Evolutionary conservation across 2,113 vertebrate genomes (phyloP).

Genomic region (Neofelis nebulosa): DNA sequence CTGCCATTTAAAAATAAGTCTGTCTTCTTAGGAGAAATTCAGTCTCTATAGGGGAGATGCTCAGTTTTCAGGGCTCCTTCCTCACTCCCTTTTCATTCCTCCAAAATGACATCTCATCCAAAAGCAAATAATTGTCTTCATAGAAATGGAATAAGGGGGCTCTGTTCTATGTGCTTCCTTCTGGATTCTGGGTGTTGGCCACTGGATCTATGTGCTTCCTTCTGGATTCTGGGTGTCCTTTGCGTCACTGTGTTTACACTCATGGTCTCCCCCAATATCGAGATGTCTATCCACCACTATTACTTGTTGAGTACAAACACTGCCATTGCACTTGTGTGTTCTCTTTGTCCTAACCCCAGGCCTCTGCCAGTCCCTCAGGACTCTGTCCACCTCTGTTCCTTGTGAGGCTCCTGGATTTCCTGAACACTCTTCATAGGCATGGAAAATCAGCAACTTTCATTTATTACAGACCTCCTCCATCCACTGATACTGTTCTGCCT

Average conservation of each 20-base stretch:
- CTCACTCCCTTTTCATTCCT: background rate
- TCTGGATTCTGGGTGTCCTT: background rate
- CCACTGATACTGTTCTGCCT: background rate
- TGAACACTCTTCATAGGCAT: background rate
- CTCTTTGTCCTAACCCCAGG: background rate
- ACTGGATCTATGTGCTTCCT: background rate
- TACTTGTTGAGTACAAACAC: background rate
- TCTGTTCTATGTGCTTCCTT: background rate
- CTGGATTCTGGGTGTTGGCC: background rate
- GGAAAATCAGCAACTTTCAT: background rate
- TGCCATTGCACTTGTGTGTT: background rate
- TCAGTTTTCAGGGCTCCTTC: background rate
- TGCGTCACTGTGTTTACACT: background rate
- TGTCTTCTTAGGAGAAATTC: background rate
- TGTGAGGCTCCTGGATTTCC: background rate
- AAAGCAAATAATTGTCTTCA: background rate
- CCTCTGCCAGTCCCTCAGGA: background rate
- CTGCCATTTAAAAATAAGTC: background rate
- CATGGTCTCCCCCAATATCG: accelerated
- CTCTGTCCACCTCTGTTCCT: background rate
- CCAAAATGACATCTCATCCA: background rate
- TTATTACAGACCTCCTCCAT: background rate
- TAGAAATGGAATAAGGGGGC: background rate
- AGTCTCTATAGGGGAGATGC: background rate
- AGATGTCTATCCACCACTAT: background rate